These are phyloP conservation scores for Pasiphila rectangulata DNA, from an alignment of 2,888 invertebrate genomes.

Conservation along the genomic window DNA sequence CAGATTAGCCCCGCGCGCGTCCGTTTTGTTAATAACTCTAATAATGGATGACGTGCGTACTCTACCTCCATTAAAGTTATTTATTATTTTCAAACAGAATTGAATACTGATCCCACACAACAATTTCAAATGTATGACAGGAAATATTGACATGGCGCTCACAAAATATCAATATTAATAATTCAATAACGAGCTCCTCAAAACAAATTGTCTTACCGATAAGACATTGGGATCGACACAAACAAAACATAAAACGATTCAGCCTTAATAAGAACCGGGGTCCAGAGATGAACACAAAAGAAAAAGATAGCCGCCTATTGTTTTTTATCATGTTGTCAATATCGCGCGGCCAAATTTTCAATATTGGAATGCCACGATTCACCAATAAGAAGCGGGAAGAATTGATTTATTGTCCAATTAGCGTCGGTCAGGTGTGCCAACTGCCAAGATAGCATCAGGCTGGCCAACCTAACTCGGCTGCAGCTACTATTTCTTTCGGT, in stretches of 20 bases:
- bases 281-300: slow-evolving; percentile 78
- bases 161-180: slow-evolving; percentile 67
- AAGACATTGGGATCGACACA: slow-evolving; percentile 66
- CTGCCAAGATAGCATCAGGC: slow-evolving; percentile 80
- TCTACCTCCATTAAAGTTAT: slow-evolving; percentile 41
- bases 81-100: slow-evolving; percentile 45
- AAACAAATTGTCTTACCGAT: slow-evolving; percentile 79
- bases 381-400: slow-evolving; percentile 81
- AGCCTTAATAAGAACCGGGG: slow-evolving; percentile 76
- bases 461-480: slow-evolving; percentile 76
- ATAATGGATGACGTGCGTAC: slow-evolving; percentile 72
- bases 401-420: slow-evolving; percentile 82
- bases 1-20: slow-evolving; percentile 73
- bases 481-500: slow-evolving; percentile 76
- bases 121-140: slow-evolving; percentile 31
- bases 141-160: slow-evolving; percentile 44
- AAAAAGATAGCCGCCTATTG: slow-evolving; percentile 77
- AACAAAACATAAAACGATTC: slow-evolving; percentile 72
- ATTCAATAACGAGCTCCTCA: slow-evolving; percentile 74
- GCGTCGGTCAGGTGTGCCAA: slow-evolving; percentile 82
- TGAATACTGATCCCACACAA: slow-evolving; percentile 43
- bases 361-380: slow-evolving; percentile 81
- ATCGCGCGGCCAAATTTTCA: slow-evolving; percentile 81
- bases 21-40: slow-evolving; percentile 77
- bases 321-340: slow-evolving; percentile 81